These are phyloP conservation scores for Ceratitis capitata DNA, from an alignment of 1,140 invertebrate species.

Conservation along the genomic window DNA sequence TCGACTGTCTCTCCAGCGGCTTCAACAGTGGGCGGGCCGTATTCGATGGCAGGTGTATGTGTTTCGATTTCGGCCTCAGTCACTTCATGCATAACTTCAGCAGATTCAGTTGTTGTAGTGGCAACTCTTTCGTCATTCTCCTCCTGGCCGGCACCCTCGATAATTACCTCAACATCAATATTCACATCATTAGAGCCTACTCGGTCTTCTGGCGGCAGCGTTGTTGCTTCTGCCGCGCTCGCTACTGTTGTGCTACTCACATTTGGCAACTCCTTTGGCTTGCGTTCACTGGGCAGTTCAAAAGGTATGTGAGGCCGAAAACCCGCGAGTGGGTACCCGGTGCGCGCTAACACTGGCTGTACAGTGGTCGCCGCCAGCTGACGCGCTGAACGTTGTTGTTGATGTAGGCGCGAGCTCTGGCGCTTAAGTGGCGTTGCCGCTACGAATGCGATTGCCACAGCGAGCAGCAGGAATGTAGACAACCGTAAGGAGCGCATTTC, in stretches of 20 bases:
- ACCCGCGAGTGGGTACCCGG: conserved; percentile 58
- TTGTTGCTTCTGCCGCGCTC: background rate
- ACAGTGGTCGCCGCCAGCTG: conserved; percentile 54
- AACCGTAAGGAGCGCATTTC: background rate
- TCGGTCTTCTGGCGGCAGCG: background rate
- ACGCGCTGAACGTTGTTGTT: conserved; percentile 49
- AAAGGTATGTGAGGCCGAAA: conserved; percentile 57
- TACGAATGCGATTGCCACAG: background rate
- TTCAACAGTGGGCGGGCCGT: conserved; percentile 25
- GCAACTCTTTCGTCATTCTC: background rate
- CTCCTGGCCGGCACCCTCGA: background rate
- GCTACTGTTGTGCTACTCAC: conserved; percentile 43
- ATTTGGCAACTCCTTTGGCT: conserved; percentile 45
- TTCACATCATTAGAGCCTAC: background rate
- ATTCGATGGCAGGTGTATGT: conserved; percentile 40
- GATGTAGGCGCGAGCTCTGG: background rate
- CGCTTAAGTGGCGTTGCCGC: background rate
- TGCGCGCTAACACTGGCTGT: conserved; percentile 30
- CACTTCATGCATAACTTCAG: conserved; percentile 43
- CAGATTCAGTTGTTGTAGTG: background rate
- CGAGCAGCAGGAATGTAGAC: background rate
- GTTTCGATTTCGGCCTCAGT: background rate
- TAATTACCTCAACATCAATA: background rate
- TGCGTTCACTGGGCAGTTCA: conserved; percentile 53
- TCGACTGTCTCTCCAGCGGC: conserved; percentile 41